These are phyloP conservation scores for Spheniscus humboldti DNA, from an alignment of 2,797 vertebrate species.

Conservation along the genomic window DNA sequence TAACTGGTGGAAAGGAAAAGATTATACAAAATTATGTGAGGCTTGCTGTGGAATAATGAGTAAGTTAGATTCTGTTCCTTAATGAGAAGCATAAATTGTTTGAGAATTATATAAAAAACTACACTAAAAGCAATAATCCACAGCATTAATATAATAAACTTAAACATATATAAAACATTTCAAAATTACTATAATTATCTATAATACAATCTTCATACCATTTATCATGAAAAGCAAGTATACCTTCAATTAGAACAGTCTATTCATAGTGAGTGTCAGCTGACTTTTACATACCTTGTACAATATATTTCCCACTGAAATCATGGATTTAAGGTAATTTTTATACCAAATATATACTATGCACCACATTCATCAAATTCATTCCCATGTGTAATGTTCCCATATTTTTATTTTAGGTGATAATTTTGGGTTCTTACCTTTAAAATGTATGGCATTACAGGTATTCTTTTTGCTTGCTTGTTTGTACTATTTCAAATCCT, in stretches of 20 bases:
- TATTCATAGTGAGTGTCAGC: not conserved
- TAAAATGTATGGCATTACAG: not conserved
- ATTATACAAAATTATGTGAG: not conserved
- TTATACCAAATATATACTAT: not conserved
- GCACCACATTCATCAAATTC: not conserved
- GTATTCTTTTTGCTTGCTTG: not conserved
- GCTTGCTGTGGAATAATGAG: not conserved
- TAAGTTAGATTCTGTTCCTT: not conserved
- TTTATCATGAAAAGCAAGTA: not conserved
- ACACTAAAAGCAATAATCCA: not conserved
- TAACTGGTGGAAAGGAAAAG: not conserved
- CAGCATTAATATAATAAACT: not conserved
- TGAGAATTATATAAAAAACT: not conserved
- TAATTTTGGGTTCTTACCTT: not conserved
- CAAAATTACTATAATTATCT: not conserved
- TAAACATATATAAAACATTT: not conserved
- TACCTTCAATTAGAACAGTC: not conserved
- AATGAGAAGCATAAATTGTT: not conserved
- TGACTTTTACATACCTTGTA: not conserved
- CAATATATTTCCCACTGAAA: not conserved
- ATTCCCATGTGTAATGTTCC: not conserved
- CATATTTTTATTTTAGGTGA: not conserved
- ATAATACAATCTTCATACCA: not conserved
- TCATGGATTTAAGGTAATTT: not conserved
- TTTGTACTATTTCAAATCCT: not conserved